Evolutionary conservation across 2,888 invertebrate genomes (phyloP).

Genomic region (Petrolisthes manimaculis): DNA sequence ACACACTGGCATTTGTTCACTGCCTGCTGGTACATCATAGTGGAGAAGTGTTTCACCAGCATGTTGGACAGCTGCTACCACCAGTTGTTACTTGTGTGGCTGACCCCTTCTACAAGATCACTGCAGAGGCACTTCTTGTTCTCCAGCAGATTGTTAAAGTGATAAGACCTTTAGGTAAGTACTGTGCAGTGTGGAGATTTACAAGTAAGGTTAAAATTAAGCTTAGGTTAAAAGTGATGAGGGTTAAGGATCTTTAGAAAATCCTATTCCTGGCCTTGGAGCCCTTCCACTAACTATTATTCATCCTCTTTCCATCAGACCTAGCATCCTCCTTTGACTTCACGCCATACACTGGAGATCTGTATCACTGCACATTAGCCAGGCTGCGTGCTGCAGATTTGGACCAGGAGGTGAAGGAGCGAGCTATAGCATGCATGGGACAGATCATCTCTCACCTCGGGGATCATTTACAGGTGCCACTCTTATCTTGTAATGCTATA

Average conservation of each 20-base stretch:
- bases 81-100: constrained; percentile 90
- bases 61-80: constrained; percentile 83
- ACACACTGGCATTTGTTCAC: constrained; percentile 91
- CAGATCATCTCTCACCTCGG: constrained; percentile 94
- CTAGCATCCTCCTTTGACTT: constrained; percentile 78
- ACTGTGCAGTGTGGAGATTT: neutral
- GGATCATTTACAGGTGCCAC: constrained; percentile 79
- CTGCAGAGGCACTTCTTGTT: constrained; percentile 93
- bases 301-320: constrained; percentile 33
- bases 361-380: constrained; percentile 86
- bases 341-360: constrained; percentile 79
- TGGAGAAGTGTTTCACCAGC: constrained; percentile 83
- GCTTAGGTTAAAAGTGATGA: too few relatives aligned
- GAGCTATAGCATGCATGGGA: constrained; percentile 96
- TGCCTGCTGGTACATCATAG: constrained; percentile 85
- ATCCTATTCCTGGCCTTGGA: too few relatives aligned
- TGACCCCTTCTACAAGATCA: constrained; percentile 98
- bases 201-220: neutral
- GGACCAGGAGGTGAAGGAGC: constrained; percentile 98
- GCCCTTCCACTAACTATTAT: too few relatives aligned
- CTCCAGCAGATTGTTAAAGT: constrained; percentile 94
- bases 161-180: constrained; percentile 84
- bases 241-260: too few relatives aligned
- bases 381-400: constrained; percentile 94
- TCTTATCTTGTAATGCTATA: neutral